A percentile compares a stretch with the other conserved stretches of the same genome.
These are phyloP conservation scores for Pandemis corylana DNA, from an alignment of 2,888 invertebrate genomes.

Conservation along the genomic window DNA sequence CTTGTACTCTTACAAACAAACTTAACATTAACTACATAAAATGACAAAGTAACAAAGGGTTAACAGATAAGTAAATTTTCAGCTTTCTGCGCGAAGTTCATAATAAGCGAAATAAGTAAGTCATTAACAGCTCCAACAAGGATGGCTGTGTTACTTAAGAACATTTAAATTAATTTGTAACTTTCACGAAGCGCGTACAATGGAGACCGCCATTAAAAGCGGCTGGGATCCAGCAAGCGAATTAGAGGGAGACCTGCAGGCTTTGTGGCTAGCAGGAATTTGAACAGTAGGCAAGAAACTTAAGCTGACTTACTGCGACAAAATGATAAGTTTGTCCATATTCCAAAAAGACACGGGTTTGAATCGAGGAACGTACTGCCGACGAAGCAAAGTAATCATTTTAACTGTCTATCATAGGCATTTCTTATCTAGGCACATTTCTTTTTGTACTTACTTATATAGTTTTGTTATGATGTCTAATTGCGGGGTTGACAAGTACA, in stretches of 20 bases:
- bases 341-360: constrained; percentile 3
- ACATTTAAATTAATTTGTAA: constrained; percentile 74
- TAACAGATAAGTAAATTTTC: constrained; percentile 53
- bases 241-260: constrained; percentile 54
- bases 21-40: not conserved
- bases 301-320: constrained; percentile 29
- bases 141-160: constrained; percentile 57
- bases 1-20: not conserved
- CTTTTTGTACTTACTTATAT: too few relatives aligned
- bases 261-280: constrained; percentile 45
- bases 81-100: constrained; percentile 51
- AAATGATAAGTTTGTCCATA: constrained; percentile 14
- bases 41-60: constrained; percentile 36
- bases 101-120: constrained; percentile 65
- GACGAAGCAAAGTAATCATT: not conserved
- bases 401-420: too few relatives aligned
- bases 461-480: too few relatives aligned
- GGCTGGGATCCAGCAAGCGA: constrained; percentile 54
- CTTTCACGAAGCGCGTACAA: constrained; percentile 63
- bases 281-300: constrained; percentile 32
- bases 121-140: constrained; percentile 61
- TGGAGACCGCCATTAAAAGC: constrained; percentile 58
- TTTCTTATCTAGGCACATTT: too few relatives aligned
- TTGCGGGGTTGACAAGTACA: too few relatives aligned
- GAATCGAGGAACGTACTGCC: not conserved